phyloP scores from a whole-genome alignment of 2,113 vertebrate genomes.

The Corythoichthys intestinalis region DNA sequence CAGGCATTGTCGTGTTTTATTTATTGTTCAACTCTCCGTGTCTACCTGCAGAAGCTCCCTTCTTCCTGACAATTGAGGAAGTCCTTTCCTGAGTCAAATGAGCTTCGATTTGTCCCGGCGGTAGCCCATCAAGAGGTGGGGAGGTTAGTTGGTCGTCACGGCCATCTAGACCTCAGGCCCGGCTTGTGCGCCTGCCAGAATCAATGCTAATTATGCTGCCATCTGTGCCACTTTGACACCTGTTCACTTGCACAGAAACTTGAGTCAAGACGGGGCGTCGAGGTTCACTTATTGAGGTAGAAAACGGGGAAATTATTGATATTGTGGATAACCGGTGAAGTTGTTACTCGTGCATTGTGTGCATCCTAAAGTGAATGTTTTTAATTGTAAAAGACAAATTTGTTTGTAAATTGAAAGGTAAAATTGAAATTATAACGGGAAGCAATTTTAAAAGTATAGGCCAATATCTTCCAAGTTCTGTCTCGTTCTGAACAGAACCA shows the following conservation, averaged over 20 bases:
- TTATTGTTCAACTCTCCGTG: not conserved
- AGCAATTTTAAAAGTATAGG: too few relatives aligned
- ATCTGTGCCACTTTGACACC: conserved; percentile 75
- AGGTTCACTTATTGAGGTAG: conserved; percentile 20
- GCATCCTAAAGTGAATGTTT: not conserved
- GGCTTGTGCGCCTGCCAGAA: conserved; percentile 65
- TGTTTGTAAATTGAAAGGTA: not conserved
- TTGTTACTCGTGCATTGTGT: not conserved
- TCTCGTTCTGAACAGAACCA: too few relatives aligned
- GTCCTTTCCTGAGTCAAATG: conserved; percentile 65
- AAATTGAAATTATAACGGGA: not conserved
- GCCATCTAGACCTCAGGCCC: conserved; percentile 71
- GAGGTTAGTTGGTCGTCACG: conserved; percentile 76
- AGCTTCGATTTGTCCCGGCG: conserved; percentile 71
- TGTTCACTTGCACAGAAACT: conserved; percentile 71
- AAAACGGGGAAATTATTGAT: conserved; percentile 47
- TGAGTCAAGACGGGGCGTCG: conserved; percentile 59
- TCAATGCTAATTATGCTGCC: conserved; percentile 77
- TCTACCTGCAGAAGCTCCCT: conserved; percentile 22
- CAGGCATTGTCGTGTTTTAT: not conserved
- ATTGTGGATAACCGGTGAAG: conserved; percentile 4
- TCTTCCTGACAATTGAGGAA: conserved; percentile 42
- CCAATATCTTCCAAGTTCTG: too few relatives aligned
- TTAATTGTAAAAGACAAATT: not conserved
- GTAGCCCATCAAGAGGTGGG: conserved; percentile 73